Evolutionary conservation across 2,888 invertebrate genomes (phyloP).

Genomic region (Ephialtes manifestator): DNA sequence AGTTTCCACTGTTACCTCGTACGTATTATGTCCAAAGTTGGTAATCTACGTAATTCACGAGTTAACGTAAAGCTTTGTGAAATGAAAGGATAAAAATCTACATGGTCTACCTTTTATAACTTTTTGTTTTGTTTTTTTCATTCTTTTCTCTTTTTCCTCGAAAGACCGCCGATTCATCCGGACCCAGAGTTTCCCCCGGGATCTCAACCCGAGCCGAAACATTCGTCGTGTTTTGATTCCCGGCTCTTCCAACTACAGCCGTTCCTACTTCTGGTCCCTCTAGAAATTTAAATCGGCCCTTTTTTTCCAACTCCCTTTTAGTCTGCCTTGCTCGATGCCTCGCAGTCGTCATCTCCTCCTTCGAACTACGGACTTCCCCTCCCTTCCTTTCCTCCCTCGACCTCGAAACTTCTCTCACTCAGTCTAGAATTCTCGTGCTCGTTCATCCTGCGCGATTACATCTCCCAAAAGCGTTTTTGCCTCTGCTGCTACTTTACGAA

Average conservation of each 20-base stretch:
- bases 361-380: slow-evolving; percentile 39
- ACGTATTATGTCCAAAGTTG: slow-evolving; percentile 5
- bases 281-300: slow-evolving; percentile 55
- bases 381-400: slow-evolving; percentile 40
- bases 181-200: slow-evolving; percentile 34
- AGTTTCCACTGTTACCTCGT: slow-evolving; percentile 15
- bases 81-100: slow-evolving; percentile 18
- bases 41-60: slow-evolving; percentile 28
- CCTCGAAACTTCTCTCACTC: slow-evolving; percentile 48
- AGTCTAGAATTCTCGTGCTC: slow-evolving; percentile 10
- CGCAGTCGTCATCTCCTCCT: slow-evolving; percentile 34
- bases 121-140: neutral
- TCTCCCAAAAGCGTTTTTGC: neutral
- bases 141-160: neutral
- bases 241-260: slow-evolving; percentile 30
- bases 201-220: slow-evolving; percentile 45
- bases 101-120: neutral
- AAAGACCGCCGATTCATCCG: slow-evolving; percentile 23
- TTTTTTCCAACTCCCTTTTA: slow-evolving; percentile 23
- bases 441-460: slow-evolving; percentile 22
- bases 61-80: neutral
- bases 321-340: slow-evolving; percentile 28
- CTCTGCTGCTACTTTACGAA: neutral
- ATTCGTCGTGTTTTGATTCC: slow-evolving; percentile 55
- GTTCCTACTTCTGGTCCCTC: slow-evolving; percentile 30